phyloP scores from a whole-genome alignment of 2,797 vertebrate species.

The Sebastes alutus region DNA sequence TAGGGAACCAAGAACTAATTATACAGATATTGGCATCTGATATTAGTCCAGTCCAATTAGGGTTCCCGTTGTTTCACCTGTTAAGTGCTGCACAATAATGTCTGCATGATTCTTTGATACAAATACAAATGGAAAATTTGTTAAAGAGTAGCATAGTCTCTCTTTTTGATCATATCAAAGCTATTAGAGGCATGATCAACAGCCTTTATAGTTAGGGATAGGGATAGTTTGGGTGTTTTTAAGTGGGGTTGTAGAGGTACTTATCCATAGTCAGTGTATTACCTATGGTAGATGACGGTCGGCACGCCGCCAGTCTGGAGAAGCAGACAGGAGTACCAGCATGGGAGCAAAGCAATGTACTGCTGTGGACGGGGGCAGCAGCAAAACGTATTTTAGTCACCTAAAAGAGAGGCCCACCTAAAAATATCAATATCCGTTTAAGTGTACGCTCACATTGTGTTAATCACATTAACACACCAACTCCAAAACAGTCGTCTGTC shows the following conservation, averaged over 20 bases:
- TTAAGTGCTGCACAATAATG: background rate
- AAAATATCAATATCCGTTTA: too few species aligned
- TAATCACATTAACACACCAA: too few species aligned
- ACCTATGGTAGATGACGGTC: fast-evolving
- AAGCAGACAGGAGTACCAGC: background rate
- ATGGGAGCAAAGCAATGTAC: background rate
- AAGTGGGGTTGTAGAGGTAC: background rate
- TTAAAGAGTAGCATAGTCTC: background rate
- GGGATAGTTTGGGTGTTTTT: background rate
- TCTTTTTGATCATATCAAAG: background rate
- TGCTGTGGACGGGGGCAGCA: background rate
- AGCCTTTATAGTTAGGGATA: background rate
- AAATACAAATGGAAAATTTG: background rate
- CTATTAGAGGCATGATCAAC: background rate
- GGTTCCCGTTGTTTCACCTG: background rate
- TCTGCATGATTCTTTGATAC: background rate
- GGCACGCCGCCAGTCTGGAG: background rate
- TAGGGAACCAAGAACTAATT: background rate
- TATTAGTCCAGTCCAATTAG: background rate
- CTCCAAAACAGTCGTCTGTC: too few species aligned
- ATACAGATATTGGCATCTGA: background rate
- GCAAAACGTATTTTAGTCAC: too few species aligned
- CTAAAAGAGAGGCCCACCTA: too few species aligned
- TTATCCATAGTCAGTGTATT: background rate
- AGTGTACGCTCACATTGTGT: too few species aligned